Evolutionary conservation across 2,113 vertebrate genomes (phyloP).

Genomic region (Baryphthengus martii): DNA sequence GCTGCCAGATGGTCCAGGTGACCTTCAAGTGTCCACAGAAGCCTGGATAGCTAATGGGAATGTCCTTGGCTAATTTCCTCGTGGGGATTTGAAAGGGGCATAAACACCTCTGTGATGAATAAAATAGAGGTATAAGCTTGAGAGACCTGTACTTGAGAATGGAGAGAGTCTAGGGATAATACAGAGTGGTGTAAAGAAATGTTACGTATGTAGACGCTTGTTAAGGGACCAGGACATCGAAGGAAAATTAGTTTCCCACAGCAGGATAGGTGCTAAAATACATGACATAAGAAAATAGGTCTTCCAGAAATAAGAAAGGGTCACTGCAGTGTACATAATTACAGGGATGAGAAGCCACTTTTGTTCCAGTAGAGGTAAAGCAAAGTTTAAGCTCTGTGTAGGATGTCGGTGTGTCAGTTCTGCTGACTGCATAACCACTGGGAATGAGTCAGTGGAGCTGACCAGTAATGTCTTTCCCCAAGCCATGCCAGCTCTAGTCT

Average conservation of each 20-base stretch:
- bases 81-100: not conserved
- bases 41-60: not conserved
- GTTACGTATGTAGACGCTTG: not conserved
- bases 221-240: not conserved
- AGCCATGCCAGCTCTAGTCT: constrained; percentile 43
- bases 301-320: not conserved
- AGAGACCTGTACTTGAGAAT: not conserved
- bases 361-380: not conserved
- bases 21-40: not conserved
- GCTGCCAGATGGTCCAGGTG: not conserved
- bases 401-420: not conserved
- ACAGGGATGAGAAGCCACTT: not conserved
- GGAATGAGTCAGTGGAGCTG: not conserved
- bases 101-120: not conserved
- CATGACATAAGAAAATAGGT: not conserved
- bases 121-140: not conserved
- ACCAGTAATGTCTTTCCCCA: constrained; percentile 6
- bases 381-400: not conserved
- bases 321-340: not conserved
- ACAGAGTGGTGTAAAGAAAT: not conserved
- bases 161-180: not conserved
- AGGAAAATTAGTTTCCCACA: not conserved
- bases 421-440: not conserved
- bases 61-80: not conserved
- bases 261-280: not conserved